Conservation (phyloP, 2,797 vertebrate species). For the Bucorvus abyssinicus region DNA sequence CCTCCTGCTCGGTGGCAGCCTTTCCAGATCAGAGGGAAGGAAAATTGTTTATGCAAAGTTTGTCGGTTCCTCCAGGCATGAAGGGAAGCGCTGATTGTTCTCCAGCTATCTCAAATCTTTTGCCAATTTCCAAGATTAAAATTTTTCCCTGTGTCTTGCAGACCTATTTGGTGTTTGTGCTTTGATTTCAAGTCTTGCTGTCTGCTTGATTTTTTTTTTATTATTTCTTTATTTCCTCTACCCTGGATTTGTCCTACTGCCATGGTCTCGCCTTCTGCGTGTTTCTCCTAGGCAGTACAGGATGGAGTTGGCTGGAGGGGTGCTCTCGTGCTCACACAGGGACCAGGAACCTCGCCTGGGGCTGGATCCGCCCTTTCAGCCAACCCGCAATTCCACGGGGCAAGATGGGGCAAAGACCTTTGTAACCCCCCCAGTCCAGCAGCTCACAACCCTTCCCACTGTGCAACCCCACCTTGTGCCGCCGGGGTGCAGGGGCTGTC, state of each 20-base stretch:
- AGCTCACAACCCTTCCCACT: neutral
- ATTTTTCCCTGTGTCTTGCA: neutral
- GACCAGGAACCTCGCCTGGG: neutral
- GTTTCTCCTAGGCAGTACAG: neutral
- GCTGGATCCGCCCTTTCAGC: neutral
- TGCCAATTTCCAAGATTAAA: constrained; percentile 59
- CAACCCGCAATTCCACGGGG: rapidly evolving
- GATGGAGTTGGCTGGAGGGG: neutral
- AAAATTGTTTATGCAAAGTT: constrained; percentile 38
- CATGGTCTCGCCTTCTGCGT: rapidly evolving
- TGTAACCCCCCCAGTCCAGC: neutral
- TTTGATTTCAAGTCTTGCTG: neutral
- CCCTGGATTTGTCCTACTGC: neutral
- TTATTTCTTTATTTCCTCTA: neutral
- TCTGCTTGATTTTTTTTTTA: neutral
- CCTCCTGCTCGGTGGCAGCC: neutral
- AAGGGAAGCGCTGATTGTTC: constrained; percentile 22
- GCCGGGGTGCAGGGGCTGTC: neutral
- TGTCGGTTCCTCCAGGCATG: constrained; percentile 11
- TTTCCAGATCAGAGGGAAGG: constrained; percentile 26
- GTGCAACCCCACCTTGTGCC: neutral
- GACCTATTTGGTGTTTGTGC: neutral
- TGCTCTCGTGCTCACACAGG: rapidly evolving
- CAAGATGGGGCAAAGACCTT: neutral
- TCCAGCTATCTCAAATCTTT: constrained; percentile 52